These are phyloP conservation scores for Mythimna lalbum DNA, from an alignment of 2,888 invertebrate species.

Conservation along the genomic window DNA sequence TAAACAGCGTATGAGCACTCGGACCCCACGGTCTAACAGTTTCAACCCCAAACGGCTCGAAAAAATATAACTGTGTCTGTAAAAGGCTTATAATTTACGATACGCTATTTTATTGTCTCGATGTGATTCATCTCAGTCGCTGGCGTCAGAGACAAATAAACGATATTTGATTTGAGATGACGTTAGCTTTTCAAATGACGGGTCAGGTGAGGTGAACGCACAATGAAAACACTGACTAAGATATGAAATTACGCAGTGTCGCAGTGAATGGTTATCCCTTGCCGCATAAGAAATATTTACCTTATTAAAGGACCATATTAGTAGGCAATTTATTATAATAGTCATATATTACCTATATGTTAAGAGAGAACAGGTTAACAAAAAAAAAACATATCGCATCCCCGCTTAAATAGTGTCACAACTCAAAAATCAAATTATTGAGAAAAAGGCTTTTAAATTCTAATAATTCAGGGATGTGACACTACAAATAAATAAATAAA, in stretches of 20 bases:
- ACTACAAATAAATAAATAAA: no score
- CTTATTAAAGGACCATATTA: neutral
- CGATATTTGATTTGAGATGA: constrained; percentile 25
- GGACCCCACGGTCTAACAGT: no score
- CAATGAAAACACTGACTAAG: constrained; percentile 5
- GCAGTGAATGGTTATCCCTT: neutral
- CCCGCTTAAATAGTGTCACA: no score
- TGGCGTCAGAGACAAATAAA: constrained; percentile 3
- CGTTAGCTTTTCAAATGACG: neutral
- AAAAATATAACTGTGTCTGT: no score
- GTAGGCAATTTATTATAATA: neutral
- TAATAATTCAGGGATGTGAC: no score
- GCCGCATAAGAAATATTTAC: neutral
- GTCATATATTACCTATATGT: neutral
- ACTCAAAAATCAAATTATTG: no score
- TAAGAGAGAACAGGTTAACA: no score
- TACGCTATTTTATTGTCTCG: neutral
- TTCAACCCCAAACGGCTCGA: no score
- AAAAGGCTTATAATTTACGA: neutral
- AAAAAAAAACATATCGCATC: neutral
- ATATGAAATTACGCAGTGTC: neutral
- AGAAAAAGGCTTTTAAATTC: no score
- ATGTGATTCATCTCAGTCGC: constrained; percentile 5
- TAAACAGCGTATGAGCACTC: no score
- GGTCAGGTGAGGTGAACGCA: neutral